phyloP scores from a whole-genome alignment of 2,113 vertebrate genomes.

The Delphinus delphis region DNA sequence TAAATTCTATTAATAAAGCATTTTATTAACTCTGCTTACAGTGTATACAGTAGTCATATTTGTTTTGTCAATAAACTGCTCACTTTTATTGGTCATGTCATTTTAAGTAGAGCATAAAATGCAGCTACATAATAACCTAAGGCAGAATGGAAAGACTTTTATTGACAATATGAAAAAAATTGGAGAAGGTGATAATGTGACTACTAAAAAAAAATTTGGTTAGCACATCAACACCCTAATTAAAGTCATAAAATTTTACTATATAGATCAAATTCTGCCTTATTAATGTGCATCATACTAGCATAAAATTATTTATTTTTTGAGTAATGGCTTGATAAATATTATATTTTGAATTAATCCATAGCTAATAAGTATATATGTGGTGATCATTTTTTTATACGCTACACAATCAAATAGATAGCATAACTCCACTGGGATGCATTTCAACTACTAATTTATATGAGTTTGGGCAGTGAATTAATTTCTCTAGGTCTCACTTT shows the following conservation, averaged over 20 bases:
- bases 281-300: background rate
- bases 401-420: background rate
- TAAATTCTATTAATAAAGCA: constrained; percentile 20
- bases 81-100: background rate
- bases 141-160: background rate
- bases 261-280: background rate
- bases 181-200: background rate
- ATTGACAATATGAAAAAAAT: background rate
- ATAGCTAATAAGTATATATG: background rate
- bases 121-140: background rate
- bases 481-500: background rate
- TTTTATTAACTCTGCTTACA: constrained; percentile 42
- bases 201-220: background rate
- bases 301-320: background rate
- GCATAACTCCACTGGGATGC: background rate
- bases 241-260: background rate
- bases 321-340: background rate
- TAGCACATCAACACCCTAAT: background rate
- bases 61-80: constrained; percentile 54
- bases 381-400: background rate
- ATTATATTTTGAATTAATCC: background rate
- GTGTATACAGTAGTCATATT: background rate
- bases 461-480: background rate
- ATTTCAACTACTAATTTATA: background rate
- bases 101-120: constrained; percentile 42